A percentile compares a stretch with the other conserved stretches of the same genome.
Conservation (phyloP, 2,113 vertebrate species). For the Brachyistius frenatus region DNA sequence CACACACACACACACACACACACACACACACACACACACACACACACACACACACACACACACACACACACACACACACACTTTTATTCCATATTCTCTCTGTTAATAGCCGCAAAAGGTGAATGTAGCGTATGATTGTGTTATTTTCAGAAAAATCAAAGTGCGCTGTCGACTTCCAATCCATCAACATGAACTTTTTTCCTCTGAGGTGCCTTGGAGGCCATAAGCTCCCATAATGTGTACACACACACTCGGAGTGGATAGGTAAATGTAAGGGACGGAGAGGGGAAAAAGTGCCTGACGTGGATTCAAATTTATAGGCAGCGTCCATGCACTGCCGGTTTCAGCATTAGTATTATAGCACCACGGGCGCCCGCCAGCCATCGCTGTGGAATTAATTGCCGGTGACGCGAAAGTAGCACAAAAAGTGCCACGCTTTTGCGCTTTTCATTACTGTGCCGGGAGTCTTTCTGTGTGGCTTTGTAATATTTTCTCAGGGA, state of each 20-base stretch:
- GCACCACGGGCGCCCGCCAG: conserved; percentile 39
- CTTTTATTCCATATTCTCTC: conserved; percentile 28
- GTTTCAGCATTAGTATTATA: conserved; percentile 65
- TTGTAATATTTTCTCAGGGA: conserved; percentile 69
- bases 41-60: neutral
- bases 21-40: conserved; percentile 12
- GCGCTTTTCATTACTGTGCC: conserved; percentile 71
- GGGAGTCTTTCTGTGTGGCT: conserved; percentile 55
- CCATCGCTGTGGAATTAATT: conserved; percentile 71
- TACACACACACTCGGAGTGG: conserved; percentile 8
- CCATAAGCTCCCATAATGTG: conserved; percentile 34
- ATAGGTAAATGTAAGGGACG: conserved; percentile 44
- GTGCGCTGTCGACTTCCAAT: conserved; percentile 49
- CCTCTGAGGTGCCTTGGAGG: conserved; percentile 34
- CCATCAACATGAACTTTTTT: conserved; percentile 64
- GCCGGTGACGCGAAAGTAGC: conserved; percentile 65
- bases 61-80: conserved; percentile 13
- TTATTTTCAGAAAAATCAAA: conserved; percentile 79
- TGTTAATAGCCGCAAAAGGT: conserved; percentile 72
- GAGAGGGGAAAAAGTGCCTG: conserved; percentile 23
- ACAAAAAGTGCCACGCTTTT: conserved; percentile 74
- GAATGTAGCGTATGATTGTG: conserved; percentile 76
- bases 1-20: neutral
- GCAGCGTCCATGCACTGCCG: conserved; percentile 46
- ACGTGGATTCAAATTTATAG: conserved; percentile 65